phyloP scores from a whole-genome alignment of 2,888 invertebrate genomes.

The Nephrotoma guestfalica region DNA sequence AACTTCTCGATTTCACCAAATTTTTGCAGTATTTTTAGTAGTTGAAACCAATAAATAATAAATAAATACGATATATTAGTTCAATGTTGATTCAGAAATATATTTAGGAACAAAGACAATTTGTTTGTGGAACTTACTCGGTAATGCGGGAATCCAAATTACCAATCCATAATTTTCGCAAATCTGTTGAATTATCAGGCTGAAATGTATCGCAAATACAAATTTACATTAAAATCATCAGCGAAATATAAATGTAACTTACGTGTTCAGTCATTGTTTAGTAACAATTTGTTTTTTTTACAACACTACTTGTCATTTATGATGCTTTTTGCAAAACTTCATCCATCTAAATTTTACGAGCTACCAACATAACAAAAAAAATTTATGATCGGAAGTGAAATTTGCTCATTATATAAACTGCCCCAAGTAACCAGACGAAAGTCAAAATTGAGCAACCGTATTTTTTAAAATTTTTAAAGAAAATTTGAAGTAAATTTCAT shows the following conservation, averaged over 20 bases:
- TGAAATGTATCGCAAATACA: neutral
- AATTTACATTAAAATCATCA: neutral
- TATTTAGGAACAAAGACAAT: conserved; percentile 8
- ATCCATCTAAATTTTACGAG: neutral
- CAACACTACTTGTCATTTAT: neutral
- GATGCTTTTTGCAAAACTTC: neutral
- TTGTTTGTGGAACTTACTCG: conserved; percentile 60
- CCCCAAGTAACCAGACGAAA: neutral
- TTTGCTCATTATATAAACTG: neutral
- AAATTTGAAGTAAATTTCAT: no score
- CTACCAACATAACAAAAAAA: neutral
- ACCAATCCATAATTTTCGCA: conserved; percentile 65
- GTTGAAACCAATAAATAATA: conserved; percentile 69
- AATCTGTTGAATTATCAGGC: conserved; percentile 17
- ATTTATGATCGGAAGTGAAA: neutral
- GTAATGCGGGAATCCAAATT: conserved; percentile 80
- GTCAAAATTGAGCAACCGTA: no score
- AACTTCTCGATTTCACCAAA: conserved; percentile 89
- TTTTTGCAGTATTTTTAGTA: conserved; percentile 91
- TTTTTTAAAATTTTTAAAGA: no score
- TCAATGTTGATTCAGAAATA: conserved; percentile 7
- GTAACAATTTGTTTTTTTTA: neutral
- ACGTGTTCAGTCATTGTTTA: neutral
- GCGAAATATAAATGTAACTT: neutral
- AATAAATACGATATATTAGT: conserved; percentile 13